Evolutionary conservation across 2,113 vertebrate genomes (phyloP), one percentile per base, ranked within the genome.

Genomic region (Apeltes quadracus): DNA sequence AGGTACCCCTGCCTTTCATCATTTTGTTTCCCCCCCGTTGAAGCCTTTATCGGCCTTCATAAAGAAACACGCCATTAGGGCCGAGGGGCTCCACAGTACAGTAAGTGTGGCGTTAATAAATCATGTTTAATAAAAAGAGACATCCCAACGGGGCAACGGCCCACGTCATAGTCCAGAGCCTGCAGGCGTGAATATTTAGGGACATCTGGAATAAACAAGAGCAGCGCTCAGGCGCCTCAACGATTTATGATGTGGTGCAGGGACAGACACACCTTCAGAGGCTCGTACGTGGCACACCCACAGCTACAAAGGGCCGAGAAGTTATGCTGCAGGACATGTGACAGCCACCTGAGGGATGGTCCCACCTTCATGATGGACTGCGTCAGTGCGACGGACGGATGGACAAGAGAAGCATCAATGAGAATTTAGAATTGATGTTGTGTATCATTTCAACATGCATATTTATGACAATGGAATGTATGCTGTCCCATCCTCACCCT

Each of bases 1-100:
- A 82, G 81, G 67, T 88, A 83, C 87, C 77, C 69, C 82, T 55
- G 75, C 71, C 79, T 85, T 91, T 86, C 81, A 92, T 90, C 82
- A 82, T 83, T 91, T 92, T 87, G 87, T 85, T 90, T 91, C 90
- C 75, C 79, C 85, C 72, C 72, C 6, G 81, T 80, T 88, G 84
- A 92, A 92, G 91, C 88, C 89, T 92, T 91, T 91, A 91, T 90
- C 84, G 89, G 68, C 78, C 59, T 90, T 87, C 89, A 88, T 92
- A 89, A 91, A 92, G 84, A 90, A 88, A 88, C 84, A 90, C 81
- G 78, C 90, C 86, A 89, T 92, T 90, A 92, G 56, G 78, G 72
- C 73, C 83, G 83, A 91, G 89, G 88, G 84, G 73, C 86, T 88
- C 87, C 69, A 80, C 75, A 82, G 72, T 88, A 86, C 81, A 81